Evolutionary conservation across 30 jellyfish, hydroid and myxozoan genomes (phyloP), one percentile per base, ranked within the genome.

Genomic region (Aurelia aurita complex sp. Pacific): DNA sequence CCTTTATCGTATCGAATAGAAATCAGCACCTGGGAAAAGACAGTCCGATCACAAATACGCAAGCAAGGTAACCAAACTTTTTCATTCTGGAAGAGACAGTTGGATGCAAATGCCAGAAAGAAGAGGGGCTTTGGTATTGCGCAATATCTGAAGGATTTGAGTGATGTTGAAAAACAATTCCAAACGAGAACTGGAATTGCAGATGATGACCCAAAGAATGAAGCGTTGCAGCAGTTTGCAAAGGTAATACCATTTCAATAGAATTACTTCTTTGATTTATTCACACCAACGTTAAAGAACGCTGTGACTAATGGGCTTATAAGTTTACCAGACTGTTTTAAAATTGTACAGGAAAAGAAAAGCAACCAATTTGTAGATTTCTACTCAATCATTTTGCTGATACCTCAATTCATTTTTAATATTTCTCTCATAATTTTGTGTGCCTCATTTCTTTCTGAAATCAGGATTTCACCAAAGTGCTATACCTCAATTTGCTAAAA

Each of bases 1-100:
- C 12, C 61, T 33, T 18, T 57, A 13, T 43, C 3, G 35, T n/a
- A 5, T 17, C 5, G 29, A 18, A 38, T 35, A 84, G 96, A 77
- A 68, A 40, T 50, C 66, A 55, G 0, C 35, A n/a, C 62, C 0
- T 86, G 96, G 96, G 87, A 76, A 51, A 76, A 64, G 50, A 38
- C 66, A 0, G 96, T 86, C 7, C 78, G 61, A 5, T 69, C 74
- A 16, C 89, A 86, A 69, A 23, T 86, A 46, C 67, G 76, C 29
- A 40, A 80, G 55, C 96, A 86, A 35, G 86, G 79, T 68, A 76
- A 40, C 14, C 74, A 67, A 9, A 63, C 96, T 13, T 66, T 86
- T 73, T 66, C 65, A 4, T 33, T 67, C 35, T 86, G 89, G 89
- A 86, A 69, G 80, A 74, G 67, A 0, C 82, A 77, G 67, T 36